phyloP scores from a whole-genome alignment of 2,113 vertebrate species.

The Toxotes chatareus region DNA sequence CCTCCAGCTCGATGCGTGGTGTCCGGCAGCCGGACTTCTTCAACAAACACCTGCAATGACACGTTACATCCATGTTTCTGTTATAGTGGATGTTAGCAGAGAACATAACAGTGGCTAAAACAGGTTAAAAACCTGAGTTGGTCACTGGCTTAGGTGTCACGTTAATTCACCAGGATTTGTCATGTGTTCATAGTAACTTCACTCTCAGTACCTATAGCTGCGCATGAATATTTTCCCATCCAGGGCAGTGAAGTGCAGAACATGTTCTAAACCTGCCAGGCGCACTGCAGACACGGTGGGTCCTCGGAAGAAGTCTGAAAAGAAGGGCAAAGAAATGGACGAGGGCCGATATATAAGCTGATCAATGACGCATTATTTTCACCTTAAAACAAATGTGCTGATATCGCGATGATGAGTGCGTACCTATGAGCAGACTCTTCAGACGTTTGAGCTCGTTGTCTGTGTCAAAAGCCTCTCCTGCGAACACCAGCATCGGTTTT shows the following conservation, averaged over 20 bases:
- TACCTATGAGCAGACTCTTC: conserved; percentile 92
- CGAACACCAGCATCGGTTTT: conserved; percentile 96
- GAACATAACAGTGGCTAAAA: neutral
- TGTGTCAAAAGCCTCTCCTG: conserved; percentile 91
- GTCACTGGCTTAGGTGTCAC: neutral
- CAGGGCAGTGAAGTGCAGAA: conserved; percentile 94
- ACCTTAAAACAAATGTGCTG: neutral
- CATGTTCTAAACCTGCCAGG: conserved; percentile 92
- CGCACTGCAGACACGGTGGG: conserved; percentile 89
- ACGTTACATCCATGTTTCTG: neutral
- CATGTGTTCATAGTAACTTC: neutral
- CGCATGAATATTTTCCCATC: conserved; percentile 94
- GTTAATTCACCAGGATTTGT: neutral
- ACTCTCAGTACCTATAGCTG: conserved; percentile 91
- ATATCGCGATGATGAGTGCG: neutral
- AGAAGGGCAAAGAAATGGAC: neutral
- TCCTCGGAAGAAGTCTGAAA: conserved; percentile 95
- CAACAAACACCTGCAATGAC: conserved; percentile 86
- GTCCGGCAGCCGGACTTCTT: conserved; percentile 97
- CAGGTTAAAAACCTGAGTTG: neutral
- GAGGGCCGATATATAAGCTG: neutral
- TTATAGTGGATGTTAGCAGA: neutral
- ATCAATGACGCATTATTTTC: neutral
- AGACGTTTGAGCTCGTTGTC: conserved; percentile 90
- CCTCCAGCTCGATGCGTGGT: conserved; percentile 94